phyloP scores from a whole-genome alignment of 2,797 vertebrate species.

The Gobio occitaniae region DNA sequence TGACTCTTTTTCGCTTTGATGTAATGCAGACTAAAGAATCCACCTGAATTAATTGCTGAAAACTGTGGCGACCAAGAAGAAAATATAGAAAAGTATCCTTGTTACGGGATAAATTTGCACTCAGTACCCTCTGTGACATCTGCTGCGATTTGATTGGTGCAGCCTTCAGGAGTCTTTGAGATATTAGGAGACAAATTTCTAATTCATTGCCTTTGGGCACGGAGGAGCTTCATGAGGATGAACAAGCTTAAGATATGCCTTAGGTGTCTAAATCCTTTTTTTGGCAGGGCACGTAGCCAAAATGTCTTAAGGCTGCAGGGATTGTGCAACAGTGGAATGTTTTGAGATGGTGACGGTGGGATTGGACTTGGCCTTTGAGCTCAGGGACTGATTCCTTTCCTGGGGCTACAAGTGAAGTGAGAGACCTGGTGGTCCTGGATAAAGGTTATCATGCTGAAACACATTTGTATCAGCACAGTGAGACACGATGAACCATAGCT shows the following conservation, averaged over 20 bases:
- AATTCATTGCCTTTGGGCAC: constrained; percentile 38
- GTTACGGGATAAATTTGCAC: neutral
- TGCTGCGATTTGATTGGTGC: constrained; percentile 28
- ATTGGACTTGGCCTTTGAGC: constrained; percentile 42
- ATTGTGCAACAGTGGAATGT: constrained; percentile 44
- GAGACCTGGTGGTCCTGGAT: constrained; percentile 25
- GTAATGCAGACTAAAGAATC: neutral
- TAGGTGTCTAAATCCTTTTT: constrained; percentile 32
- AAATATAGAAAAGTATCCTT: neutral
- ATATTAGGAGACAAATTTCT: constrained; percentile 28
- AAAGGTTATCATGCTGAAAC: constrained; percentile 35
- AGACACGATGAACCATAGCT: constrained; percentile 24
- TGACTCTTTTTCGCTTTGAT: neutral
- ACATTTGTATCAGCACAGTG: constrained; percentile 13
- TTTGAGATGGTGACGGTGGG: constrained; percentile 28
- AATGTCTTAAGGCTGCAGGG: constrained; percentile 31
- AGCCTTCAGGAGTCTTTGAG: constrained; percentile 12
- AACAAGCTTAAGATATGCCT: constrained; percentile 46
- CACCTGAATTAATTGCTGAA: neutral
- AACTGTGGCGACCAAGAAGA: neutral
- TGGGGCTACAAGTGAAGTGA: constrained; percentile 19
- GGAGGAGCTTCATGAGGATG: constrained; percentile 24
- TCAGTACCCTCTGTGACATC: constrained; percentile 28
- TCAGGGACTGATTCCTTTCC: constrained; percentile 31
- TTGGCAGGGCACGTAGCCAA: constrained; percentile 28